phyloP scores from a whole-genome alignment of 1,140 invertebrate species.

The Drosophila lowei region DNA sequence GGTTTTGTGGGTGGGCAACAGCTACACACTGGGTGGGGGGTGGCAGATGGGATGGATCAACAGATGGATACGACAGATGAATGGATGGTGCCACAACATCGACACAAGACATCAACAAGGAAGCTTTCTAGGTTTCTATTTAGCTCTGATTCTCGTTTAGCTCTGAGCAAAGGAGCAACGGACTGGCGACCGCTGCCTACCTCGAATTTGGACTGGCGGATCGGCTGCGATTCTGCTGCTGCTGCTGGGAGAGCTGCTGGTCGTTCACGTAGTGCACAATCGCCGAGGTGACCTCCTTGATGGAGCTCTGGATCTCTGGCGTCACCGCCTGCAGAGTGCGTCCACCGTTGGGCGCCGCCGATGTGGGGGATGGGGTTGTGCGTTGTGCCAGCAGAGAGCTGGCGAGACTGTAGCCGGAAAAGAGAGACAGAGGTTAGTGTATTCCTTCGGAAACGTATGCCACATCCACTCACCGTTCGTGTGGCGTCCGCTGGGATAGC shows the following conservation, averaged over 20 bases:
- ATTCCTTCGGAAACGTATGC: background rate
- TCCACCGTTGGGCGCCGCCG: slow-evolving; percentile 37
- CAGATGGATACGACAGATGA: too few relatives aligned
- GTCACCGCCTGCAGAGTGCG: slow-evolving; percentile 84
- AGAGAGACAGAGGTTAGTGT: background rate
- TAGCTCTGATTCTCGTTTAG: slow-evolving; percentile 4
- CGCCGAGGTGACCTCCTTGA: slow-evolving; percentile 96
- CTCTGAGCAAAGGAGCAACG: slow-evolving; percentile 23
- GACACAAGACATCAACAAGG: slow-evolving; percentile 26
- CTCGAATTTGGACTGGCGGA: slow-evolving; percentile 83
- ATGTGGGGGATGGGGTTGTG: slow-evolving; percentile 67
- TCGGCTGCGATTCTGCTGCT: slow-evolving; percentile 65
- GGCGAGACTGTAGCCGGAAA: slow-evolving; percentile 84
- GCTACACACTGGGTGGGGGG: slow-evolving; percentile 27
- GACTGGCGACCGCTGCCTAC: slow-evolving; percentile 54
- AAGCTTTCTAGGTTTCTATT: background rate
- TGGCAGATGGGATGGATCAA: slow-evolving; percentile 14
- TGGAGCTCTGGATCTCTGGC: slow-evolving; percentile 93
- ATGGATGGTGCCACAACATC: too few relatives aligned
- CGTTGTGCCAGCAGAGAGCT: slow-evolving; percentile 85
- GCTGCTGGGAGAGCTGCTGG: slow-evolving; percentile 64
- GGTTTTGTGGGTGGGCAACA: slow-evolving; percentile 10
- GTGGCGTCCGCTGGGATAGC: slow-evolving; percentile 88
- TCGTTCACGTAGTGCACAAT: slow-evolving; percentile 95
- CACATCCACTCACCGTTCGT: slow-evolving; percentile 86